Conservation (phyloP, 2,113 vertebrate genomes). For the Hirundichthys speculiger region DNA sequence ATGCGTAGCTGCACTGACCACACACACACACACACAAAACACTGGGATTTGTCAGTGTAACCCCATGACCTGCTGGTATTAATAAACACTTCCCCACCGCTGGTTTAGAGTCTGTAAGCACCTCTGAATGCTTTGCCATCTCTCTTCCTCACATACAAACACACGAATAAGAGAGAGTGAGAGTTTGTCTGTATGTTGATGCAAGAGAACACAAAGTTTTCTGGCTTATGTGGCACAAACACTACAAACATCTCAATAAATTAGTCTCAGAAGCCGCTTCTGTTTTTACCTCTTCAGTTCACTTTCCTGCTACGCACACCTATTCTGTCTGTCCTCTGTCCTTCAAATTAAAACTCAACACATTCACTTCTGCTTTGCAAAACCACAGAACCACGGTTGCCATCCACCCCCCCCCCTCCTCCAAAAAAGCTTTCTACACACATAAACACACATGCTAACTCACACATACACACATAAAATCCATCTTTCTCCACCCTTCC, state of each 20-base stretch:
- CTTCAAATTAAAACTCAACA: conserved; percentile 49
- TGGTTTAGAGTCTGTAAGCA: conserved; percentile 49
- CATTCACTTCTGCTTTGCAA: conserved; percentile 38
- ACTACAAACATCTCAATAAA: conserved; percentile 50
- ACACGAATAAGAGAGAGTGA: too few species aligned
- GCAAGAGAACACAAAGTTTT: conserved; percentile 56
- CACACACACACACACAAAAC: conserved; percentile 25
- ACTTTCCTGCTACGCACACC: background rate
- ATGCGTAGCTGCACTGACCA: conserved; percentile 44
- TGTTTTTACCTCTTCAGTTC: conserved; percentile 8
- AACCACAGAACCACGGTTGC: conserved; percentile 4
- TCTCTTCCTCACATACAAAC: conserved; percentile 1
- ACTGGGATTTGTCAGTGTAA: conserved; percentile 34
- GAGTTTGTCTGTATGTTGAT: conserved; percentile 26
- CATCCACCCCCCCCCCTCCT: background rate
- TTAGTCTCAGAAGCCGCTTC: conserved; percentile 37
- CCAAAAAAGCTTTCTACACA: conserved; percentile 1
- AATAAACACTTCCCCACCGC: conserved; percentile 55
- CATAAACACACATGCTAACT: background rate
- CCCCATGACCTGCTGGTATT: conserved; percentile 54
- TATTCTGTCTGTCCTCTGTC: conserved; percentile 23
- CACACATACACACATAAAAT: background rate
- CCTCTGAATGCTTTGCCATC: conserved; percentile 45
- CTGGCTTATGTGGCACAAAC: conserved; percentile 30
- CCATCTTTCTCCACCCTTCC: conserved; percentile 2